Percentiles rank a stretch among this genome's conserved stretches.
Conservation (phyloP, 1,140 invertebrate genomes). For the Eupristina koningsbergeri region DNA sequence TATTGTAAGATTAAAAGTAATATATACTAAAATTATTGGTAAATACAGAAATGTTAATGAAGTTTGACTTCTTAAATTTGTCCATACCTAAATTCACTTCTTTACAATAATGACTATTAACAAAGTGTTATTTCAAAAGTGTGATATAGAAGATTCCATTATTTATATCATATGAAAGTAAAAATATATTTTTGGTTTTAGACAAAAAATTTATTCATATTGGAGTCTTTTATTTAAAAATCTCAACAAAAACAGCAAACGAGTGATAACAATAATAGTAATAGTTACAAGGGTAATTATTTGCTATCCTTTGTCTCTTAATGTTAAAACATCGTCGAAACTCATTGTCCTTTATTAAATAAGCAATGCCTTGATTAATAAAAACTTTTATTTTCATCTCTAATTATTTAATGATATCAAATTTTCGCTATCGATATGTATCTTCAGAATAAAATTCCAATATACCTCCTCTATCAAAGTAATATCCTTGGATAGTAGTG, state of each 20-base stretch:
- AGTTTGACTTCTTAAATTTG: no score
- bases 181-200: neutral
- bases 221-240: neutral
- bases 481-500: constrained; percentile 56
- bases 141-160: no score
- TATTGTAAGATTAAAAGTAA: neutral
- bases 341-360: neutral
- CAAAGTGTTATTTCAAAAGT: neutral
- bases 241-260: neutral
- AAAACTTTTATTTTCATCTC: neutral
- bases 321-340: neutral
- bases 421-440: neutral
- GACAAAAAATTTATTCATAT: neutral
- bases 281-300: neutral
- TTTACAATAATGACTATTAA: neutral
- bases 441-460: neutral
- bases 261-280: neutral
- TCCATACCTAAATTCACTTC: neutral
- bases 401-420: neutral
- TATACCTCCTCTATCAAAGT: constrained; percentile 4
- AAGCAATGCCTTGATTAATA: neutral
- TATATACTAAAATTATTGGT: neutral
- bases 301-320: neutral
- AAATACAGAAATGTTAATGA: neutral
- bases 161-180: neutral